Evolutionary conservation across 2,113 vertebrate species (phyloP), one percentile per base, ranked within the genome.

Genomic region (Calyptomena viridis): DNA sequence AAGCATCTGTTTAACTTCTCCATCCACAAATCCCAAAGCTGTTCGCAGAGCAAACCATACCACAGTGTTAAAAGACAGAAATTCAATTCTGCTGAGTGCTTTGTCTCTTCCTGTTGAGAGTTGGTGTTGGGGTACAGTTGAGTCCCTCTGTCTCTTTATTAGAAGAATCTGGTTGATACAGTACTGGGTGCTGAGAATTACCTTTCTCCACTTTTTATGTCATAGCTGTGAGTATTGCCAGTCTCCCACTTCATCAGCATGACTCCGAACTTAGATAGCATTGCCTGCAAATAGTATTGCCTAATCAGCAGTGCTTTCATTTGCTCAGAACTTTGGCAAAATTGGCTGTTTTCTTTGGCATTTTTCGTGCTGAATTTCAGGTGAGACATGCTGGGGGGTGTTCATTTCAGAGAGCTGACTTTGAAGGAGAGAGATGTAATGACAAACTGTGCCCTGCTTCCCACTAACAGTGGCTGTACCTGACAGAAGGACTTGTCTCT

Each of bases 231-330:
- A 8, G 27, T 44, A 21, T 63, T 71, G 35, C 28, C 50, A 3
- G 4, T 77, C 37, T 89, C 64, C 37, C 1, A 0, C 6, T 24
- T 49, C 25, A 3, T 81, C 66, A 17, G 30, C 0, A 2, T 1
- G 10, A 31, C 60, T 88, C 46, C 52, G 77, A 80, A 21, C 46
- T 73, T n/a, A 4, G 24, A 24, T n/a, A 44, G 71, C 21, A 5
- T 37, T 81, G 66, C 19, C 39, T 62, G 67, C 53, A 71, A 25
- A 19, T 11, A 44, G 14, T 28, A 18, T 12, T 79, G n/a, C 50
- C n/a, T 53, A 5, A 33, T 5, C 11, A 79, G 56, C 72, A 79
- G 11, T 0, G 0, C 59, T 92, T 86, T 42, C 20, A 27, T 33
- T 75, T 91, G 58, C 85, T 83, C 67, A 28, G 66, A 85, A 44